Conservation (phyloP, 2,888 invertebrate genomes). For the Athalia circularis region DNA sequence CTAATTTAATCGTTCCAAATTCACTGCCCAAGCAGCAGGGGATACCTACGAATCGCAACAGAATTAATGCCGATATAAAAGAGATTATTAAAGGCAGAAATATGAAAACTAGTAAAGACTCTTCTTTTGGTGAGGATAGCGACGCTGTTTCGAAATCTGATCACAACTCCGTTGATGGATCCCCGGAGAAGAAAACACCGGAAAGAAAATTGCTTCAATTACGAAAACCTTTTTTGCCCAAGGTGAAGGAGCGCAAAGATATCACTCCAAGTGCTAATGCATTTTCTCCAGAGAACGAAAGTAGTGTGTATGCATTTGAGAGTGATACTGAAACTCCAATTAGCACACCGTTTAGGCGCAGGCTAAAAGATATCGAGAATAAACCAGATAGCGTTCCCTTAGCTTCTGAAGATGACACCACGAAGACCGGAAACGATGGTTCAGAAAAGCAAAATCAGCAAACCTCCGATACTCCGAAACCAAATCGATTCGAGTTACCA, state of each 20-base stretch:
- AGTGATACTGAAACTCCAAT: conserved; percentile 79
- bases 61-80: conserved; percentile 60
- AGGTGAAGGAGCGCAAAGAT: conserved; percentile 75
- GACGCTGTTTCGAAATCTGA: conserved; percentile 62
- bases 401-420: conserved; percentile 73
- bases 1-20: conserved; percentile 43
- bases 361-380: conserved; percentile 64
- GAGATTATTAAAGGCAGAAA: conserved; percentile 58
- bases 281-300: conserved; percentile 82
- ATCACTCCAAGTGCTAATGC: conserved; percentile 76
- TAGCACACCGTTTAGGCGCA: conserved; percentile 77
- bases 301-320: conserved; percentile 84
- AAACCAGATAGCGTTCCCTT: conserved; percentile 49
- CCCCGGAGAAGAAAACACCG: conserved; percentile 61
- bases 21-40: conserved; percentile 41
- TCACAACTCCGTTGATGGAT: conserved; percentile 60
- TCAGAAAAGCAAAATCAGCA: conserved; percentile 45
- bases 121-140: conserved; percentile 60
- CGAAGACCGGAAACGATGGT: conserved; percentile 53
- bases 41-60: conserved; percentile 53
- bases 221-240: conserved; percentile 77
- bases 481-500: conserved; percentile 64
- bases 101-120: conserved; percentile 69
- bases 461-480: conserved; percentile 4
- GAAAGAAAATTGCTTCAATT: conserved; percentile 72